phyloP scores from a whole-genome alignment of 2,888 invertebrate species.

The Nymphalis urticae region DNA sequence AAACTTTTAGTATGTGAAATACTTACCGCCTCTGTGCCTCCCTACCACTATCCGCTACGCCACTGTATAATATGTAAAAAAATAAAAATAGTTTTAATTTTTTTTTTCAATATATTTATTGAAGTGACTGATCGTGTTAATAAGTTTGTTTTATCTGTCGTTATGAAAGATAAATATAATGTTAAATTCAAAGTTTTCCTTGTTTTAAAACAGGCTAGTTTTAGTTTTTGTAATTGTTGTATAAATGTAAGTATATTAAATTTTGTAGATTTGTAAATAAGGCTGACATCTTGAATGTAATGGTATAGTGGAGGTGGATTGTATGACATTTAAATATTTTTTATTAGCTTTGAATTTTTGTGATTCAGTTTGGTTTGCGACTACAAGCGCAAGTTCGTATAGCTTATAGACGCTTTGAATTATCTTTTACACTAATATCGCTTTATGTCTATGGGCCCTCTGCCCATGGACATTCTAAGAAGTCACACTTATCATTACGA shows the following conservation, averaged over 20 bases:
- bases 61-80: not conserved
- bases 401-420: too few relatives aligned
- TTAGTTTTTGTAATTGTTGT: constrained; percentile 2
- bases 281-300: not conserved
- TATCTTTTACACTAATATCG: too few relatives aligned
- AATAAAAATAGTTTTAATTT: not conserved
- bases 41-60: too few relatives aligned
- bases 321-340: not conserved
- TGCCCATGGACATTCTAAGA: too few relatives aligned
- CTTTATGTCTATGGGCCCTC: too few relatives aligned
- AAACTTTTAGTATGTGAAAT: not conserved
- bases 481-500: too few relatives aligned
- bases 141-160: not conserved
- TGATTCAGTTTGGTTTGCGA: too few relatives aligned
- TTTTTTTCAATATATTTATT: constrained; percentile 3
- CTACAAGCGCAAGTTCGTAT: too few relatives aligned
- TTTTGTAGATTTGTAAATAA: constrained; percentile 18
- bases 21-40: not conserved
- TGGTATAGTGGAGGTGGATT: not conserved
- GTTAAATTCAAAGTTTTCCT: not conserved
- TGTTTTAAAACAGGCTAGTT: not conserved
- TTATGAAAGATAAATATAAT: not conserved
- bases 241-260: constrained; percentile 7
- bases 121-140: constrained; percentile 20
- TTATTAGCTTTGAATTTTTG: too few relatives aligned